Evolutionary conservation across 2,888 invertebrate genomes (phyloP), one percentile per base, ranked within the genome.

Genomic region (Drosophila tripunctata): DNA sequence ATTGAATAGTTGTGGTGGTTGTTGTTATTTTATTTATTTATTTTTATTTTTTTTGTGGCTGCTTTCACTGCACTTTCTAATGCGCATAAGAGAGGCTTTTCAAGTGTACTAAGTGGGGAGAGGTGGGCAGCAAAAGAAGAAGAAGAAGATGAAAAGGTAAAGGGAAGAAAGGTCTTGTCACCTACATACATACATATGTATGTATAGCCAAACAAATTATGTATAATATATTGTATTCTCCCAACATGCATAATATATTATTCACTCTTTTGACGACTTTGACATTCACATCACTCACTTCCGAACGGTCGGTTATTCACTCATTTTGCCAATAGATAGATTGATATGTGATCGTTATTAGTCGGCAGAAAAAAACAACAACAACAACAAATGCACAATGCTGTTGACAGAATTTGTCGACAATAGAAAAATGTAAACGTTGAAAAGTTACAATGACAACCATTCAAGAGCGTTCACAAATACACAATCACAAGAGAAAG

Each of bases 21-120:
- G n/a, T n/a, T n/a, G n/a, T n/a, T n/a, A n/a, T n/a, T n/a, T n/a
- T n/a, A n/a, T n/a, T n/a, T n/a, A n/a, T n/a, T n/a, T n/a, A n/a
- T n/a, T n/a, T n/a, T 67, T 60, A 22, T 21, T 41, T 10, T 21
- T 8, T 17, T 41, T 64, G 55, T 19, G 21, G 36, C 51, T 63
- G 78, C 83, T 83, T 83, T 81, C 83, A 78, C 80, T 83, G 78
- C 83, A 83, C 83, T 80, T 80, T 82, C 82, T 72, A 79, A 77
- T 62, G 52, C 47, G 12, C 40, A 33, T 6, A 15, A 24, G 4
- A 30, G 21, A 14, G 22, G n/a, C n/a, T 24, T 35, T 22, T 35
- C 35, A 22, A 24, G 35, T 48, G 35, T 40, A 55, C 41, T 14
- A 12, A 33, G 21, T 35, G 31, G 6, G 17, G 24, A 3, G 2